Evolutionary conservation across 2,113 vertebrate species (phyloP).

Genomic region (Melanerpes aurifrons): DNA sequence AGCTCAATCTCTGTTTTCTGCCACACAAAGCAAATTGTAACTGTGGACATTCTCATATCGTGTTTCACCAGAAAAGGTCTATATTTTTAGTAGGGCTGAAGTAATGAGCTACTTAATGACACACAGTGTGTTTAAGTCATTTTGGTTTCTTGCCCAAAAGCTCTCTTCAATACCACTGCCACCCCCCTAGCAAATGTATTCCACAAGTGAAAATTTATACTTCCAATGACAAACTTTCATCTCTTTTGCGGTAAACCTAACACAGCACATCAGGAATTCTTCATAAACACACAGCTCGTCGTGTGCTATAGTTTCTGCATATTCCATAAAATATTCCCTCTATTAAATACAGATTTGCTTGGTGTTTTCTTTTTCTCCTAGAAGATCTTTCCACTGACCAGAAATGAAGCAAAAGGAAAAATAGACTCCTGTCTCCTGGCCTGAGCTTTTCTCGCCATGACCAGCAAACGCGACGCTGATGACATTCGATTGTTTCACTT

Average conservation of each 20-base stretch:
- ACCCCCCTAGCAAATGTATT: background rate
- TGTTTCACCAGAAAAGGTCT: conserved; percentile 17
- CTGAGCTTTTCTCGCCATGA: background rate
- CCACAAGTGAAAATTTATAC: conserved; percentile 25
- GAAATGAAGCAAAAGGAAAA: conserved; percentile 5
- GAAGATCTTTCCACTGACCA: conserved; percentile 30
- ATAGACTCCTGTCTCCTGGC: background rate
- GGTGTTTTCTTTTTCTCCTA: background rate
- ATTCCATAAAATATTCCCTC: conserved; percentile 22
- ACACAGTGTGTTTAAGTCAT: background rate
- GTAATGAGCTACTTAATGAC: conserved; percentile 50
- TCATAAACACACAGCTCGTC: conserved; percentile 16
- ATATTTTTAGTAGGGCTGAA: conserved; percentile 31
- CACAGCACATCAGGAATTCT: conserved; percentile 34
- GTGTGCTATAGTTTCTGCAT: background rate
- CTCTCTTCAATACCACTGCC: background rate
- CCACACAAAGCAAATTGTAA: background rate
- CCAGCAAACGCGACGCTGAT: background rate
- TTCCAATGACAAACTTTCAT: conserved; percentile 36
- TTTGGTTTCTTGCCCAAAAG: background rate
- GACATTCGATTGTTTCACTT: background rate
- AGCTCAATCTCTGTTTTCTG: conserved; percentile 18
- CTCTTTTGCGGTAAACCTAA: conserved; percentile 31
- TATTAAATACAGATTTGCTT: conserved; percentile 59
- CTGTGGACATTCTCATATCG: background rate